These are phyloP conservation scores for Polydrusus tereticollis DNA, from an alignment of 2,888 invertebrate species.

Conservation along the genomic window DNA sequence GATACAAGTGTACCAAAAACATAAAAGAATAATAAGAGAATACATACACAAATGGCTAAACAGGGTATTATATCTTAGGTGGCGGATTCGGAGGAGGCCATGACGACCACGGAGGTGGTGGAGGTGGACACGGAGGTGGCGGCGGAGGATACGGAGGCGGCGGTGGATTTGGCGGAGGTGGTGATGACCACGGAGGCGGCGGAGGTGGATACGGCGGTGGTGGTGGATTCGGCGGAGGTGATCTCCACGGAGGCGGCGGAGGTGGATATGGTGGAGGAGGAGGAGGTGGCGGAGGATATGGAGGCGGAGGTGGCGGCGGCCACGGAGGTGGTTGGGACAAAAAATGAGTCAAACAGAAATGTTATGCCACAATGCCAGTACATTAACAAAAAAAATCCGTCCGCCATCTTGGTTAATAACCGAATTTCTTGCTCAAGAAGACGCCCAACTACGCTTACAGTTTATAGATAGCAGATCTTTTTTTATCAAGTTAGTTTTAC, in stretches of 20 bases:
- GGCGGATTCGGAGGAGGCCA: slow-evolving; percentile 34
- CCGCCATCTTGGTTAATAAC: background rate
- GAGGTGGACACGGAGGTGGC: slow-evolving; percentile 28
- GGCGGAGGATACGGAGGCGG: background rate
- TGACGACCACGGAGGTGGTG: slow-evolving; percentile 33
- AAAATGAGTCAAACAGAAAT: slow-evolving; percentile 10
- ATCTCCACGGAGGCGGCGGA: slow-evolving; percentile 7
- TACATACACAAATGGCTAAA: too few species aligned
- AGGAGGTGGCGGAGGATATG: slow-evolving; percentile 32
- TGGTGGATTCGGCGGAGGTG: slow-evolving; percentile 36
- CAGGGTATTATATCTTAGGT: slow-evolving; percentile 19
- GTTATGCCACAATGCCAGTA: background rate
- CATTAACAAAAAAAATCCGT: background rate
- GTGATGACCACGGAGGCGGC: background rate
- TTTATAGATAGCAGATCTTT: too few species aligned
- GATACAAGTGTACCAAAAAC: too few species aligned
- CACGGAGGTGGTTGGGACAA: slow-evolving; percentile 45
- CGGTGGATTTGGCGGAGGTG: slow-evolving; percentile 15
- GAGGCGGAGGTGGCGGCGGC: slow-evolving; percentile 40
- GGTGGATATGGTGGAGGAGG: background rate
- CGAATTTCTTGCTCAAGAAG: too few species aligned
- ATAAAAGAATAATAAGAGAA: too few species aligned
- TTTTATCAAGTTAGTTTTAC: too few species aligned
- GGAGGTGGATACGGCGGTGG: slow-evolving; percentile 31
- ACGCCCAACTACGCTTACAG: too few species aligned